Base-by-base conservation (phyloP, 37 sponge, comb jelly and placozoan genomes). In the Agelas oroides region DNA sequence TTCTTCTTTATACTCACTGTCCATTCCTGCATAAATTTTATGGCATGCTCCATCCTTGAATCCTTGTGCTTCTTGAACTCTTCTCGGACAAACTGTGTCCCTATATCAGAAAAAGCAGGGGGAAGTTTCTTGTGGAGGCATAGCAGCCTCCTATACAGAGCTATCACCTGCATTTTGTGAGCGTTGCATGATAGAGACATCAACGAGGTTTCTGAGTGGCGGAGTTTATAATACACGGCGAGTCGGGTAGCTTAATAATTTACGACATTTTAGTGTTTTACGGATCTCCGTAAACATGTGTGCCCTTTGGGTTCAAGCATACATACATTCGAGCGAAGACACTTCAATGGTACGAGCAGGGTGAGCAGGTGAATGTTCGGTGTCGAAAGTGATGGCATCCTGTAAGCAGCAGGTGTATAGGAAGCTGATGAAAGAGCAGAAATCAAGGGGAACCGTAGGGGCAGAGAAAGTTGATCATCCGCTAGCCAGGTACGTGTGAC, bases 351-450 rank as follows among this genome's bases (percentile, higher is more conserved):
- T n/a, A n/a, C n/a, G n/a, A n/a, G n/a, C n/a, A n/a, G n/a, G n/a
- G n/a, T n/a, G n/a, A n/a, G n/a, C n/a, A n/a, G n/a, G n/a, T n/a
- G n/a, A n/a, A n/a, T n/a, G n/a, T n/a, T n/a, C n/a, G n/a, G n/a
- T n/a, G n/a, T n/a, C n/a, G n/a, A n/a, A n/a, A 46, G 46, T 46
- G 8, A 87, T 87, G 87, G 73, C 87, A n/a, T 83, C 89, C 33
- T 2, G 32, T 37, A 93, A 93, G 84, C 94, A 93, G 72, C 76
- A 89, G 68, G 82, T 71, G 28, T 89, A 78, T 32, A 86, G 90
- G 18, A 61, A 36, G 73, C 64, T 93, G 17, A 93, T 93, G 94
- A 93, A 86, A 64, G 90, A 93, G 65, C 78, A 89, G 83, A 93
- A 89, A 60, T 69, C 76, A 1, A 78, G 62, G 46, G 16, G 53